Evolutionary conservation across 2,797 vertebrate species (phyloP), one percentile per base, ranked within the genome.

Genomic region (Heliangelus exortis): DNA sequence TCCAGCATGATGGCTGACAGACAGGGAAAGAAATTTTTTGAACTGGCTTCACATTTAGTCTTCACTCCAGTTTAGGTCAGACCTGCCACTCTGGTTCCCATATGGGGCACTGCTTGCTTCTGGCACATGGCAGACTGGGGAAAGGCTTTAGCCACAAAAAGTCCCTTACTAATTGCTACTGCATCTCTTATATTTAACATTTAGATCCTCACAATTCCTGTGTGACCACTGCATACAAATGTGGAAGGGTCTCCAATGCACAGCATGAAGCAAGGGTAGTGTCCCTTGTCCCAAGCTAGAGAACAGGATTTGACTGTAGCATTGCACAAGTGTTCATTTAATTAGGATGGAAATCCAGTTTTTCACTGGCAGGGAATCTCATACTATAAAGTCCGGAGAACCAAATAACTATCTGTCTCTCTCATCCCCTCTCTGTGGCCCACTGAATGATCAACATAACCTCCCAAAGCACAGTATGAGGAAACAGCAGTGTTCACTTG

Each of bases 51-150:
- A 55, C 9, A 7, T n/a, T 65, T 25, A 66, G 6, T 9, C 1
- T 4, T 57, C 7, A 20, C 9, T 53, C 14, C 34, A 73, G 43
- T 53, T 43, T 34, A 17, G 23, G n/a, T 34, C 33, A 53, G 18
- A 29, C 18, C 34, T 87, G 31, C 23, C 7, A 15, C 12, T 6
- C 20, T 73, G 0, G 0, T 20, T 84, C 22, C 21, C 55, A 3
- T 33, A 21, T 36, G 28, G 10, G 28, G 54, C 15, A 28, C 26
- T 48, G 29, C 41, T 77, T 78, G 13, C 8, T 77, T 54, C 29
- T 15, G 15, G 8, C 13, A 58, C 20, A 28, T 10, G 12, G 31
- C 8, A 65, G 34, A 41, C 14, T 28, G 3, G 12, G 19, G 8
- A 71, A 91, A 54, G 9, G 6, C 2, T 83, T 92, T 57, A 80